These are phyloP conservation scores for Oscheius sp. DNA, from an alignment of 2,888 invertebrate genomes.

Conservation along the genomic window DNA sequence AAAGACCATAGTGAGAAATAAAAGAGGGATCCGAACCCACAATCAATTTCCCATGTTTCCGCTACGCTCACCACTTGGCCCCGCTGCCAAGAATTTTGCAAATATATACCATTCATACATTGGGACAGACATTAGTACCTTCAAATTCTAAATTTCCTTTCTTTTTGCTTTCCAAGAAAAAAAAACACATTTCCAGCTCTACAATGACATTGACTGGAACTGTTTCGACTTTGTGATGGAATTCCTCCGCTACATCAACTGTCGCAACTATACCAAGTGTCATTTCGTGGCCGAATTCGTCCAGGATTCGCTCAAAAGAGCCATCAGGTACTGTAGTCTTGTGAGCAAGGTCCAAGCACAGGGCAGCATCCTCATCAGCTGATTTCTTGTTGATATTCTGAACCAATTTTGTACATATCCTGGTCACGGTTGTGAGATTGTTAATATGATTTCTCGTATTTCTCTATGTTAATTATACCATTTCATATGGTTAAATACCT, in stretches of 20 bases:
- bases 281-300: conserved; percentile 46
- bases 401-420: background rate
- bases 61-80: no score
- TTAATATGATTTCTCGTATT: background rate
- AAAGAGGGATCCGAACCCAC: no score
- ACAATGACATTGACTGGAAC: conserved; percentile 46
- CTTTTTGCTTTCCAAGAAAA: no score
- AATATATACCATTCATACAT: no score
- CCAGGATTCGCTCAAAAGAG: conserved; percentile 37
- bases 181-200: conserved; percentile 37
- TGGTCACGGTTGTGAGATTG: no score
- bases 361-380: conserved; percentile 41
- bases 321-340: conserved; percentile 48
- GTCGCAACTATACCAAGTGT: conserved; percentile 40
- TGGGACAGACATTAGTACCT: background rate
- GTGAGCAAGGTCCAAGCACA: conserved; percentile 39
- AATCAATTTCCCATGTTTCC: no score
- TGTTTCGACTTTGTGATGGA: conserved; percentile 51
- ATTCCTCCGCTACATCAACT: conserved; percentile 46
- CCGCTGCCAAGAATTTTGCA: no score
- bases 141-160: background rate
- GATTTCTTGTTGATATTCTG: conserved; percentile 14
- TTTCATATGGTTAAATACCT: background rate
- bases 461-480: background rate
- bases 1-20: no score